Percentiles rank a stretch among this genome's conserved stretches.
phyloP scores from a whole-genome alignment of 2,888 invertebrate species.

The Stenchaetothrips biformis region DNA sequence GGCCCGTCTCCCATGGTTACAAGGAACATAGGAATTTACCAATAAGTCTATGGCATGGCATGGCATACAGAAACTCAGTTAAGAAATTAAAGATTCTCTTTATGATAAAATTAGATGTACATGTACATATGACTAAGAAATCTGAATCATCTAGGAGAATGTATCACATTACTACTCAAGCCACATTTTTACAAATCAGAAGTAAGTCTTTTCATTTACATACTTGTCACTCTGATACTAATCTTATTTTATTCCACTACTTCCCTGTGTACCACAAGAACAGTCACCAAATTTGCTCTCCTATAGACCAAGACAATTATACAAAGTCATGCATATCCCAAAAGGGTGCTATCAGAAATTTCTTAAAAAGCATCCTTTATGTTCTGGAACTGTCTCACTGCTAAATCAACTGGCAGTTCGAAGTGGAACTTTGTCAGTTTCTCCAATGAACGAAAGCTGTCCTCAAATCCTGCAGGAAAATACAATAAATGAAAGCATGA shows the following conservation, averaged over 20 bases:
- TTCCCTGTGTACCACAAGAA: background rate
- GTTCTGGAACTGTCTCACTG: slow-evolving; percentile 93
- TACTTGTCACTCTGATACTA: background rate
- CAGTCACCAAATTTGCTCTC: background rate
- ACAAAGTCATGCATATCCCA: background rate
- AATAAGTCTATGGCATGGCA: background rate
- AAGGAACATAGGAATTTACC: no score
- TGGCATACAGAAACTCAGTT: background rate
- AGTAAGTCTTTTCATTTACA: background rate
- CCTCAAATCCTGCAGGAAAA: slow-evolving; percentile 76
- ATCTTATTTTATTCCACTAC: background rate
- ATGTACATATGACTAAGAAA: background rate
- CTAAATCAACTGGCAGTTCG: slow-evolving; percentile 91
- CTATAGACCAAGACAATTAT: background rate
- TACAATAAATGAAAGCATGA: slow-evolving; percentile 33
- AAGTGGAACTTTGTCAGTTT: slow-evolving; percentile 79
- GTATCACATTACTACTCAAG: background rate
- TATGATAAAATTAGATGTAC: background rate
- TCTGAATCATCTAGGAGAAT: background rate
- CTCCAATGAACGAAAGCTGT: slow-evolving; percentile 86
- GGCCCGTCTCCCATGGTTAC: no score
- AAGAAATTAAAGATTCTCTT: background rate
- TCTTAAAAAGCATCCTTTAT: slow-evolving; percentile 84
- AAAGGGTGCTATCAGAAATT: background rate
- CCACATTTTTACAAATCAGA: background rate